Percentiles rank a stretch among this genome's conserved stretches.
phyloP scores from a whole-genome alignment of 2,113 vertebrate species.

The Oreochromis spilurus region DNA sequence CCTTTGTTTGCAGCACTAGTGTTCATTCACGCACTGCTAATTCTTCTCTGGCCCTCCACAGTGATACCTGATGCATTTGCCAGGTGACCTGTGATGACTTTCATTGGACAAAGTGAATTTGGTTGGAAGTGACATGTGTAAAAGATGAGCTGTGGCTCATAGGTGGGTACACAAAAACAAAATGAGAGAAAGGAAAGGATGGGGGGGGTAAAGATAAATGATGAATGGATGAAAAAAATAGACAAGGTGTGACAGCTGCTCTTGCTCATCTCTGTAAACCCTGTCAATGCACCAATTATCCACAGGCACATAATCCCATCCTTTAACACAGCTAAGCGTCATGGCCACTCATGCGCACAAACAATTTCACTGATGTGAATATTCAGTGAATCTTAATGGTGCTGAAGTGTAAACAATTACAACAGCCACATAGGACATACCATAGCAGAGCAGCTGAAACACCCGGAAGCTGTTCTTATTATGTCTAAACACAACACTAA shows the following conservation, averaged over 20 bases:
- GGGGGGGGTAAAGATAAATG: not conserved
- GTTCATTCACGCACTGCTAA: not conserved
- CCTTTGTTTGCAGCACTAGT: not conserved
- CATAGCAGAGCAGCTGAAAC: not conserved
- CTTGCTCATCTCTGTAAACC: not conserved
- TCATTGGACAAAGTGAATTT: not conserved
- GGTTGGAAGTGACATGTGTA: not conserved
- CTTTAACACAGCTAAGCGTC: not conserved
- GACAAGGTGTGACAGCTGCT: not conserved
- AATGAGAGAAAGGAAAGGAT: not conserved
- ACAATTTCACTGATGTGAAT: not conserved
- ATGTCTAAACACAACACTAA: not conserved
- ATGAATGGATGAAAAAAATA: not conserved
- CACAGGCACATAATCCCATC: constrained; percentile 3
- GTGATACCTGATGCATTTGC: not conserved
- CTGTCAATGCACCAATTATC: not conserved
- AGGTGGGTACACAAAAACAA: not conserved
- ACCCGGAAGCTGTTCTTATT: not conserved
- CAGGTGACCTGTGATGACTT: not conserved
- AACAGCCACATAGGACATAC: not conserved
- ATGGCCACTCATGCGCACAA: not conserved
- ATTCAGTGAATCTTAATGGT: not conserved
- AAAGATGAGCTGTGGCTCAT: not conserved
- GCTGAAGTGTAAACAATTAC: not conserved
- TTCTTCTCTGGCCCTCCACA: not conserved